phyloP scores from a whole-genome alignment of 1,140 invertebrate genomes.

The Sinonovacula constricta region DNA sequence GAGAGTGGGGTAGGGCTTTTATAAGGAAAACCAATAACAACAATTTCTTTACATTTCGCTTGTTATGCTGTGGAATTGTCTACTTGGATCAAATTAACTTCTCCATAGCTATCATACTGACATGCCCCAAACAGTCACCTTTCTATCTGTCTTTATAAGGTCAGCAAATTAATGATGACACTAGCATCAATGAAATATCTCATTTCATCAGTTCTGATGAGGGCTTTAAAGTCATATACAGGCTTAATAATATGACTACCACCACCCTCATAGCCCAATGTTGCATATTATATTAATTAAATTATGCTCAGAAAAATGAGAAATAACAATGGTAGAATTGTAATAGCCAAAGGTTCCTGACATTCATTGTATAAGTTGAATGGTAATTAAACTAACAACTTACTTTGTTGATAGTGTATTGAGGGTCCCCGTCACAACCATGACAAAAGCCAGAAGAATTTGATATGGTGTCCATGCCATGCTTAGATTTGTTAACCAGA shows the following conservation, averaged over 20 bases:
- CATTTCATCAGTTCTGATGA: neutral
- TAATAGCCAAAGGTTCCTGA: neutral
- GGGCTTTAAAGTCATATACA: neutral
- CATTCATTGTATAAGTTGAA: slow-evolving; percentile 10
- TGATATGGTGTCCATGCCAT: slow-evolving; percentile 55
- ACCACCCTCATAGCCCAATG: neutral
- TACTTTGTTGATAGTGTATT: slow-evolving; percentile 65
- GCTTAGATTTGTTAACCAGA: no score
- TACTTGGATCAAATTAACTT: no score
- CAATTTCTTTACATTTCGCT: no score
- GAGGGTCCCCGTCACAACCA: slow-evolving; percentile 61
- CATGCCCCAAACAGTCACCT: neutral
- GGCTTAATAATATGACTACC: neutral
- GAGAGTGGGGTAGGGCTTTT: no score
- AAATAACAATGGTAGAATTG: neutral
- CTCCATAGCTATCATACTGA: no score
- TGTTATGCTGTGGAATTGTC: no score
- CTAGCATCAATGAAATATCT: neutral
- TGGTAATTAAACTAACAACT: slow-evolving; percentile 19
- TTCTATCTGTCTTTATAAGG: neutral
- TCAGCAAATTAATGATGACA: neutral
- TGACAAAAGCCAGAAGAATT: slow-evolving; percentile 50
- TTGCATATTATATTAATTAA: neutral
- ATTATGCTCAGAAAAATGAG: neutral
- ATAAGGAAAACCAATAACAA: no score